Evolutionary conservation across 2,797 vertebrate species (phyloP).

Genomic region (Choloepus didactylus): DNA sequence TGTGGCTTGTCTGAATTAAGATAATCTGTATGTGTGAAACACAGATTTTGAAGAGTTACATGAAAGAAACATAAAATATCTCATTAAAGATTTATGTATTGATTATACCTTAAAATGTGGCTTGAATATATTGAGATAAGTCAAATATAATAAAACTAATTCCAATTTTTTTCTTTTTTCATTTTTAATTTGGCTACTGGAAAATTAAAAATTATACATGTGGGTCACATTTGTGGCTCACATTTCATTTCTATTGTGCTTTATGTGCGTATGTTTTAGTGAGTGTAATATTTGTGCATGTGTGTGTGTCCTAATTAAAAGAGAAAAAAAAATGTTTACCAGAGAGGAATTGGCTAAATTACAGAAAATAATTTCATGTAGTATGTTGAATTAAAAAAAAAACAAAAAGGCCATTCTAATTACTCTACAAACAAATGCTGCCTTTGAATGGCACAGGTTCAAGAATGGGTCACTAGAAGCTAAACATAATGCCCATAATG

Average conservation of each 20-base stretch:
- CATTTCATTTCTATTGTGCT: not conserved
- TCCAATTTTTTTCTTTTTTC: not conserved
- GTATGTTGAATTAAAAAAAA: not conserved
- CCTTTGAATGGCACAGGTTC: constrained; percentile 74
- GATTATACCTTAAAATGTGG: not conserved
- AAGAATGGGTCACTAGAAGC: constrained; percentile 71
- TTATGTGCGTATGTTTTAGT: not conserved
- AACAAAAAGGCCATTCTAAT: not conserved
- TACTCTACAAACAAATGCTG: constrained; percentile 22
- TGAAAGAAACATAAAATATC: not conserved
- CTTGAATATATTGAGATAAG: not conserved
- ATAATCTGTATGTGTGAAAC: not conserved
- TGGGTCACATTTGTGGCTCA: not conserved
- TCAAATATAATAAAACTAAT: not conserved
- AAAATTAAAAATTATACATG: constrained; percentile 14
- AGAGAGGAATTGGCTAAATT: not conserved
- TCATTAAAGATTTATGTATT: not conserved
- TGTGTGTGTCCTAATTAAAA: not conserved
- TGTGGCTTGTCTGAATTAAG: not conserved
- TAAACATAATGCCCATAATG: constrained; percentile 32
- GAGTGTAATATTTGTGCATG: not conserved
- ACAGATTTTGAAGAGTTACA: not conserved
- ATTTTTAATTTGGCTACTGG: not conserved
- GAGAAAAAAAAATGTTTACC: not conserved
- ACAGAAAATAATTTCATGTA: constrained; percentile 40